These are phyloP conservation scores for Phthorimaea operculella DNA, from an alignment of 1,140 invertebrate species.

Conservation along the genomic window DNA sequence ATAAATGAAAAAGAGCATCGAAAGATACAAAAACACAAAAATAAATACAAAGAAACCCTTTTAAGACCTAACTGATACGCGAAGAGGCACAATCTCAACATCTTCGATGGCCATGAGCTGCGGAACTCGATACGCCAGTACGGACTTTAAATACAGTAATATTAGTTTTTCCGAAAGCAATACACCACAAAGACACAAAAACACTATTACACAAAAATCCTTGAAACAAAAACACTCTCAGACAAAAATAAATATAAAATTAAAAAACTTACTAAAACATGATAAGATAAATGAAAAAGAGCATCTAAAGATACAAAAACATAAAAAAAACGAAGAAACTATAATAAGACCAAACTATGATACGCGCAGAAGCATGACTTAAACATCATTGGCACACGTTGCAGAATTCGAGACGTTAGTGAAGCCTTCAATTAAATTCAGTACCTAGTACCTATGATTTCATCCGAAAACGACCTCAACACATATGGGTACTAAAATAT, in stretches of 20 bases:
- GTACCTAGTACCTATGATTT: conserved; percentile 29
- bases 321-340: no score
- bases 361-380: conserved; percentile 75
- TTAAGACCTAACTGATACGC: conserved; percentile 68
- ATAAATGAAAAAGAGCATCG: no score
- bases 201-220: no score
- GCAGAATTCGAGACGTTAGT: conserved; percentile 68
- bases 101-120: conserved; percentile 65
- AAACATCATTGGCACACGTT: conserved; percentile 65
- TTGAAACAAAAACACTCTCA: no score
- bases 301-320: no score
- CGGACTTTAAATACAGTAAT: conserved; percentile 72
- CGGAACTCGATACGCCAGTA: conserved; percentile 69
- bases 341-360: conserved; percentile 52
- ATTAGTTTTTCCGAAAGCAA: conserved; percentile 46
- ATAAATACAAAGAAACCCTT: no score
- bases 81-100: conserved; percentile 75
- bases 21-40: no score
- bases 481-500: no score
- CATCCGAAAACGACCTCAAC: conserved; percentile 4
- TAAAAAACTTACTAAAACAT: no score
- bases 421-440: conserved; percentile 71
- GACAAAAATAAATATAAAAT: no score
- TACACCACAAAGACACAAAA: no score
- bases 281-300: conserved; percentile 6